Base-by-base conservation (phyloP, 1,140 invertebrate genomes). In the Habropoda laboriosa region DNA sequence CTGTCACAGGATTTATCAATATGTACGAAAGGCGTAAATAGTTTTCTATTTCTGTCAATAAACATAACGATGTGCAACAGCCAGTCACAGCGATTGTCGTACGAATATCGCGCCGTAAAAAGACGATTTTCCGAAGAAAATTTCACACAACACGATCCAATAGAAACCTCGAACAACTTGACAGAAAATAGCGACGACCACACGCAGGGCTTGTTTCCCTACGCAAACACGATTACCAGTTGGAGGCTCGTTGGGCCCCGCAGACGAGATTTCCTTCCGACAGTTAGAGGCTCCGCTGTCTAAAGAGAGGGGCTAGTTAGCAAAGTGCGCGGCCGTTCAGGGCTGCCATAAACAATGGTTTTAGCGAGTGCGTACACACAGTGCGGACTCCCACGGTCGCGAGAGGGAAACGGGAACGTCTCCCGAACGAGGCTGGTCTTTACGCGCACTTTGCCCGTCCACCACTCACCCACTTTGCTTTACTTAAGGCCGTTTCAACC, bases 331-430 rank as follows among this genome's bases (percentile, higher is more conserved):
- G 86, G 78, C 49, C 76, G 79, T 88, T 90, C 85, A 89, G 87
- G 77, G 79, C 64, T 51, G 83, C 79, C 90, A 89, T 92, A 92
- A 91, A 92, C 89, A 91, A 92, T 90, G 89, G 89, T 89, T 86
- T 92, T 89, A 92, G 89, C 88, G 87, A 86, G 87, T 90, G 89
- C 91, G 89, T 90, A 71, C 16, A 89, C 72, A 75, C 72, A 49
- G n/a, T 35, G 38, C 63, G 77, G 81, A 90, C 88, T 92, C 91
- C 91, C 91, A 92, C 91, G 91, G 89, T 91, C 60, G 76, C 76
- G 74, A 73, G 18, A 21, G 30, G 63, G 74, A 64, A 61, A 63
- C 72, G 67, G 27, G 45, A 60, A 66, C 71, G 73, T 40, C 73
- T 42, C 66, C 53, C 27, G 64, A 55, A 16, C 13, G 7, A 83